phyloP scores from a whole-genome alignment of 2,888 invertebrate species.

The Brachyptera risi region DNA sequence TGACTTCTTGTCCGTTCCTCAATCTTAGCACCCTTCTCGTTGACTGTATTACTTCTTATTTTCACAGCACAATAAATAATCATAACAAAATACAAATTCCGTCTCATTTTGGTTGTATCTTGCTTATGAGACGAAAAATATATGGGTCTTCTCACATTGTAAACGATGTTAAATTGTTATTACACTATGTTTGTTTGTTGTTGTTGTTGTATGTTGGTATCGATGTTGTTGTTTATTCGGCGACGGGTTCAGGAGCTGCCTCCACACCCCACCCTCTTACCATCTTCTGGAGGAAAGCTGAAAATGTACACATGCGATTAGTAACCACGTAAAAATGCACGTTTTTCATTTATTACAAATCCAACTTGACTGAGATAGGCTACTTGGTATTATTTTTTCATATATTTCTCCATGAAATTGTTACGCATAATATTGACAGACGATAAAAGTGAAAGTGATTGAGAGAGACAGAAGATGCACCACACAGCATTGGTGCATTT shows the following conservation, averaged over 20 bases:
- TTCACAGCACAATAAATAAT: neutral
- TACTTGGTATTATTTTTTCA: neutral
- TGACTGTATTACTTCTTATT: neutral
- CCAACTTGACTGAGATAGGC: neutral
- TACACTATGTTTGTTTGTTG: constrained; percentile 6
- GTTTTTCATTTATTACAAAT: neutral
- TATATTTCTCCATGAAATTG: neutral
- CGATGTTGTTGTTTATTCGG: constrained; percentile 22
- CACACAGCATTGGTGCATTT: too few relatives aligned
- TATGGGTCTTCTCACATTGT: neutral
- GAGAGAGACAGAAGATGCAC: neutral
- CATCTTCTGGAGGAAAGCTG: constrained; percentile 87
- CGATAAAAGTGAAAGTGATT: neutral
- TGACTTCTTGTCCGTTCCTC: neutral
- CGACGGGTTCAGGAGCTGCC: constrained; percentile 15
- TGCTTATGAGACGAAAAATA: neutral
- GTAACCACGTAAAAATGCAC: constrained; percentile 9
- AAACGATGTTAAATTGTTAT: constrained; percentile 1
- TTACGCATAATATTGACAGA: neutral
- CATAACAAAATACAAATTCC: too few relatives aligned
- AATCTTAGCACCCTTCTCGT: neutral
- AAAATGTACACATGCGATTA: constrained; percentile 40
- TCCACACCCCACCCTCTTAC: constrained; percentile 41
- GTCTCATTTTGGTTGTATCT: neutral
- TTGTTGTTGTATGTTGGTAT: neutral